Base-by-base conservation (phyloP, 1,140 invertebrate species). In the Brachystomella parvula region DNA sequence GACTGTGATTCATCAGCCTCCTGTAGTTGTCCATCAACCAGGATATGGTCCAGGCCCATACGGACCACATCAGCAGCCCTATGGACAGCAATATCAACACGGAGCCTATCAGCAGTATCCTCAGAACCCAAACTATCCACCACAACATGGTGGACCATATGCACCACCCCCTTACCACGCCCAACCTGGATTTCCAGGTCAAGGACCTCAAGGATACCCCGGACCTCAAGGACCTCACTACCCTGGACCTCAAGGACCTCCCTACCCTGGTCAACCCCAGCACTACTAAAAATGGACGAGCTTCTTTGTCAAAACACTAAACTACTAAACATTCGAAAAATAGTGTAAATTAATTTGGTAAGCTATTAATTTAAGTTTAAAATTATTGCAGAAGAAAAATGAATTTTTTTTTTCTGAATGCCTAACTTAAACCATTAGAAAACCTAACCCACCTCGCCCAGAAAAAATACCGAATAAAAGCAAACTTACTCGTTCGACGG, bases 401-500 rank as follows among this genome's bases (percentile, higher is more conserved):
- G n/a, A n/a, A n/a, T n/a, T n/a, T n/a, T n/a, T n/a, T n/a, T n/a
- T n/a, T n/a, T n/a, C n/a, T n/a, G n/a, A n/a, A n/a, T n/a, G n/a
- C n/a, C n/a, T n/a, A n/a, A n/a, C n/a, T n/a, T n/a, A n/a, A n/a
- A n/a, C n/a, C n/a, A n/a, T n/a, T n/a, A n/a, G n/a, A n/a, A n/a
- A n/a, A n/a, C n/a, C n/a, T n/a, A n/a, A n/a, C n/a, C n/a, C n/a
- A 44, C 39, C n/a, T 44, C 39, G 9, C 39, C n/a, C n/a, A 44
- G n/a, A 12, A 44, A 44, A 44, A 44, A 12, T n/a, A 44, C 39
- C 9, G n/a, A 44, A 44, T n/a, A 44, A 44, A 44, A 44, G 9
- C 65, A 39, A 33, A 63, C 24, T 61, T 67, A 61, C 68, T 92
- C 86, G 73, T 88, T 83, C 63, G 82, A 78, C 75, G 87, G 83